These are phyloP conservation scores for Amblyraja radiata DNA, from an alignment of 2,797 vertebrate genomes.

Conservation along the genomic window DNA sequence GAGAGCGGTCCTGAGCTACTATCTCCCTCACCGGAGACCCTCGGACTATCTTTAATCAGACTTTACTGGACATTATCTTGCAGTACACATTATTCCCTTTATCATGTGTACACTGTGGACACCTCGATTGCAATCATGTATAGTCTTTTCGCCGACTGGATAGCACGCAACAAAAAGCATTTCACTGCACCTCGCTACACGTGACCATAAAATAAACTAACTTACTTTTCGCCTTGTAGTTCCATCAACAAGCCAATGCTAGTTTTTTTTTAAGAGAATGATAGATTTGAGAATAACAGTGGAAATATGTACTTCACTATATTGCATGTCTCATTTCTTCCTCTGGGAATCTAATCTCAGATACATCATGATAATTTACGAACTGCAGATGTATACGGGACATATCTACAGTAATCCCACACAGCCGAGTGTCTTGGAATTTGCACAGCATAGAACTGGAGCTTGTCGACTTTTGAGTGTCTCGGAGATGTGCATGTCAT, in stretches of 20 bases:
- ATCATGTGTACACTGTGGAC: too few relatives aligned
- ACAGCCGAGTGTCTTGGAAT: background rate
- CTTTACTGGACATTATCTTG: too few relatives aligned
- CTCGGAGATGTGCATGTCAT: background rate
- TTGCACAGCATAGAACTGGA: background rate
- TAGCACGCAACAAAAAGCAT: too few relatives aligned
- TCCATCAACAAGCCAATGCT: background rate
- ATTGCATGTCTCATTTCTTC: background rate
- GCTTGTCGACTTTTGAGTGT: background rate
- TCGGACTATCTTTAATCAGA: too few relatives aligned
- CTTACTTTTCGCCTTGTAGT: background rate
- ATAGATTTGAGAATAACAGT: background rate
- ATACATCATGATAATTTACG: background rate
- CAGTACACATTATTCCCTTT: too few relatives aligned
- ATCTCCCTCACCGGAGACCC: too few relatives aligned
- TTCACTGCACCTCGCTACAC: too few relatives aligned
- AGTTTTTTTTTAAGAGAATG: background rate
- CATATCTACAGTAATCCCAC: background rate
- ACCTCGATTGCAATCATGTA: too few relatives aligned
- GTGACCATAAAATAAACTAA: too few relatives aligned
- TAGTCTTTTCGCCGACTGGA: too few relatives aligned
- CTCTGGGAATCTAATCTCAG: background rate
- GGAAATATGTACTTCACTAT: background rate
- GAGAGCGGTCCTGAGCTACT: too few relatives aligned
- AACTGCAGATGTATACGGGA: background rate